Conservation (phyloP, 64 coral and sea anemone species). For the Platygyra sinensis region DNA sequence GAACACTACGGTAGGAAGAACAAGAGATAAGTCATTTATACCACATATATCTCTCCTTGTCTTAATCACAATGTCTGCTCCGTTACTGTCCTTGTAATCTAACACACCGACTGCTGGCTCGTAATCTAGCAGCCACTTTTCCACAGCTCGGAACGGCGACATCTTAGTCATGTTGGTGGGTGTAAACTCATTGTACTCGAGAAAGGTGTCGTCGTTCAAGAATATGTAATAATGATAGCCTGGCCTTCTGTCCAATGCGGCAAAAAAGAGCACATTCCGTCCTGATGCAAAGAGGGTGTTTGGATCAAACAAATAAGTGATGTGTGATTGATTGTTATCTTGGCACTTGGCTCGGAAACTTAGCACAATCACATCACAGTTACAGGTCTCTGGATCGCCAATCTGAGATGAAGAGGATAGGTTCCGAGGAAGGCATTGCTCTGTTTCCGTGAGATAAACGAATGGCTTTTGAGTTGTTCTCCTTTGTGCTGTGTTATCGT, state of each 20-base stretch:
- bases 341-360: conserved; percentile 13
- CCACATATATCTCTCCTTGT: conserved; percentile 10
- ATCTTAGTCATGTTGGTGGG: neutral
- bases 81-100: neutral
- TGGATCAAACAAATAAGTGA: conserved; percentile 33
- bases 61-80: neutral
- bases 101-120: conserved; percentile 45
- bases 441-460: conserved; percentile 38
- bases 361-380: conserved; percentile 60
- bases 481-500: neutral
- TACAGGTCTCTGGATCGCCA: conserved; percentile 40
- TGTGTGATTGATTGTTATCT: neutral
- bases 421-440: conserved; percentile 22
- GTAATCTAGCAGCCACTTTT: conserved; percentile 49
- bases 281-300: conserved; percentile 52
- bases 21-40: conserved; percentile 10
- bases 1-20: conserved; percentile 33
- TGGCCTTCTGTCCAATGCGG: neutral
- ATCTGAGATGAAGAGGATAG: neutral
- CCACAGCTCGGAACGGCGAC: conserved; percentile 13
- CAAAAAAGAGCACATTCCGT: conserved; percentile 31
- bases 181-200: conserved; percentile 11
- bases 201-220: conserved; percentile 37
- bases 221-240: conserved; percentile 48
- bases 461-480: neutral